These are phyloP conservation scores for Macrosteles quadrilineatus DNA, from an alignment of 1,140 invertebrate species.

Conservation along the genomic window DNA sequence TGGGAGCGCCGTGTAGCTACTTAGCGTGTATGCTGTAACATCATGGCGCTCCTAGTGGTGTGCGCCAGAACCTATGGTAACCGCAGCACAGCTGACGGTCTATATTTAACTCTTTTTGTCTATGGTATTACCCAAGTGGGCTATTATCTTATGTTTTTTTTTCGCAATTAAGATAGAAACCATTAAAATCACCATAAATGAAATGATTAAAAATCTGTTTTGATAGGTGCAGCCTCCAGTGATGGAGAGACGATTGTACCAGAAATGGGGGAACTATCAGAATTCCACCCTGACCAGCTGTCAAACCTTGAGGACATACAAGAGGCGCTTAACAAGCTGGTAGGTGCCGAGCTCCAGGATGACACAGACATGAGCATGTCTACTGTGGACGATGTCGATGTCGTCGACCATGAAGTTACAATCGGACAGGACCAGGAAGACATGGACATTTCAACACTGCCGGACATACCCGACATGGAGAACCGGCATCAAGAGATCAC, in stretches of 20 bases:
- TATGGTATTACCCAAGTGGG: too few species aligned
- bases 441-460: neutral
- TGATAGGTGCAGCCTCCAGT: too few species aligned
- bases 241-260: constrained; percentile 14
- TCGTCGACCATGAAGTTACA: constrained; percentile 32
- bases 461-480: neutral
- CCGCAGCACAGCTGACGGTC: too few species aligned
- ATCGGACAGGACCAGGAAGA: constrained; percentile 15
- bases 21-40: too few species aligned
- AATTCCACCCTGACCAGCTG: constrained; percentile 45
- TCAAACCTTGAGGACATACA: constrained; percentile 52
- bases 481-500: neutral
- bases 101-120: too few species aligned
- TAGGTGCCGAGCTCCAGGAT: constrained; percentile 51
- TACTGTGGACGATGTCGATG: constrained; percentile 3
- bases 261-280: constrained; percentile 19
- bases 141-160: too few species aligned
- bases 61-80: too few species aligned
- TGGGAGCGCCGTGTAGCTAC: too few species aligned
- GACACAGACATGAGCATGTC: constrained; percentile 37
- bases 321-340: constrained; percentile 53
- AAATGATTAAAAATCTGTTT: too few species aligned
- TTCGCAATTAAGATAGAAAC: too few species aligned
- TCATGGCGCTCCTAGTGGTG: too few species aligned
- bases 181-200: too few species aligned